Evolutionary conservation across 1,140 invertebrate genomes (phyloP).

Genomic region (Drosophila repletoides): DNA sequence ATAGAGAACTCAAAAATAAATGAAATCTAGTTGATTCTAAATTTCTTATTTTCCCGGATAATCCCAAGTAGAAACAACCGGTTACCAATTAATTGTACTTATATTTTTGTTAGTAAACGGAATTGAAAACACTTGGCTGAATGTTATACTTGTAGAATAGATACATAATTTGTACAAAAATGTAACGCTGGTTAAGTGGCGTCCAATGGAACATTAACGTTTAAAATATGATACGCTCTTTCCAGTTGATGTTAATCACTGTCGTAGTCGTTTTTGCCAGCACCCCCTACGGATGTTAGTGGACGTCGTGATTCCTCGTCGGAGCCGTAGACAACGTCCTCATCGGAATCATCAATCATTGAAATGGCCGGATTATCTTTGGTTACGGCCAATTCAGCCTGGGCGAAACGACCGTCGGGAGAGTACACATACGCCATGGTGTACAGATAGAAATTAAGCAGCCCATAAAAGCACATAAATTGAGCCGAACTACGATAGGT

Average conservation of each 20-base stretch:
- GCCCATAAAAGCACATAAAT: slow-evolving; percentile 97
- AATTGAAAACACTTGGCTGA: slow-evolving; percentile 32
- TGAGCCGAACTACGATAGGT: slow-evolving; percentile 95
- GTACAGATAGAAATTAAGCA: slow-evolving; percentile 97
- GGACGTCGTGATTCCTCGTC: slow-evolving; percentile 92
- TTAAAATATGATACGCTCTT: slow-evolving; percentile 32
- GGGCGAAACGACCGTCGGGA: slow-evolving; percentile 90
- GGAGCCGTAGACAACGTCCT: slow-evolving; percentile 97
- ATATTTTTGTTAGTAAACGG: slow-evolving; percentile 8
- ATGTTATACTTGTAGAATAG: slow-evolving; percentile 35
- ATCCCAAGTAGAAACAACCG: neutral
- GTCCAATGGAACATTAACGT: slow-evolving; percentile 60
- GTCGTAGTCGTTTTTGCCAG: slow-evolving; percentile 86
- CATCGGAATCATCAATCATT: slow-evolving; percentile 99
- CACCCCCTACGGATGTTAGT: slow-evolving; percentile 82
- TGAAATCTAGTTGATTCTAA: too few relatives aligned
- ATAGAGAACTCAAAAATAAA: too few relatives aligned
- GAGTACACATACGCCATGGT: slow-evolving; percentile 98
- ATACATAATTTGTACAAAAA: slow-evolving; percentile 56
- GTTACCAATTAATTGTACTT: slow-evolving; percentile 30
- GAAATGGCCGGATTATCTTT: slow-evolving; percentile 99
- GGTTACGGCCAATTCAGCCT: slow-evolving; percentile 93
- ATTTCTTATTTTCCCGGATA: too few relatives aligned
- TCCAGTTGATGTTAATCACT: slow-evolving; percentile 84
- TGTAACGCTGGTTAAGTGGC: slow-evolving; percentile 25